Base-by-base conservation (phyloP, 1,140 invertebrate genomes). In the Caenorhabditis briggsae region DNA sequence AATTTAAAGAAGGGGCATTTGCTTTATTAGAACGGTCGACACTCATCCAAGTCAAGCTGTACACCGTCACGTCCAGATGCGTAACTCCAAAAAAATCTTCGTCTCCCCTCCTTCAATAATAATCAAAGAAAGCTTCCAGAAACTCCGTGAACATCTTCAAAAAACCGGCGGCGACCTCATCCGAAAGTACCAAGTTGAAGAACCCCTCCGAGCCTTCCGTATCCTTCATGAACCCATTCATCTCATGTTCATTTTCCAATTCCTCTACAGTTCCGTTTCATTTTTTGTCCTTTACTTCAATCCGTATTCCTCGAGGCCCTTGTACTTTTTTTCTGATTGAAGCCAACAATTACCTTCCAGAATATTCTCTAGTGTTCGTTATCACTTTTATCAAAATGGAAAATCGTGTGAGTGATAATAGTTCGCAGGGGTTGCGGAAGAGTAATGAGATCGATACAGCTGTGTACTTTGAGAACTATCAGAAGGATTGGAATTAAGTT, bases 121-220 rank as follows among this genome's bases (percentile, higher is more conserved):
- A 58, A 20, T 8, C n/a, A 16, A 14, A 25, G 0, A 41, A 12
- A 41, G 18, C 25, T 16, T 74, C 41, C 43, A 50, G 70, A 78
- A 78, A n/a, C 70, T 78, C 8, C 59, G 59, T 6, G 59, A 61
- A 12, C 9, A 23, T 20, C 59, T 61, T 6, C 59, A 61, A 61
- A 23, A 61, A 61, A 12, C 20, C 20, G 59, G 59, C 14, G 59
- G 59, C n/a, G 59, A 61, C 23, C 59, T 61, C 20, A 61, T 61
- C 23, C 18, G 59, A 61, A 61, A 61, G 12, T 61, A 61, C 59
- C 59, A 61, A 61, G 59, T 61, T 8, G 59, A 61, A 61, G 59
- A 61, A 25, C 48, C 50, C 5, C 50, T 48, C 43, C 50, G 70
- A 7, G 70, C 43, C 20, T 78, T 78, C 43, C 43, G 43, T 78